Evolutionary conservation across 2,888 invertebrate genomes (phyloP).

Genomic region (Aspidiotus rigidus): DNA sequence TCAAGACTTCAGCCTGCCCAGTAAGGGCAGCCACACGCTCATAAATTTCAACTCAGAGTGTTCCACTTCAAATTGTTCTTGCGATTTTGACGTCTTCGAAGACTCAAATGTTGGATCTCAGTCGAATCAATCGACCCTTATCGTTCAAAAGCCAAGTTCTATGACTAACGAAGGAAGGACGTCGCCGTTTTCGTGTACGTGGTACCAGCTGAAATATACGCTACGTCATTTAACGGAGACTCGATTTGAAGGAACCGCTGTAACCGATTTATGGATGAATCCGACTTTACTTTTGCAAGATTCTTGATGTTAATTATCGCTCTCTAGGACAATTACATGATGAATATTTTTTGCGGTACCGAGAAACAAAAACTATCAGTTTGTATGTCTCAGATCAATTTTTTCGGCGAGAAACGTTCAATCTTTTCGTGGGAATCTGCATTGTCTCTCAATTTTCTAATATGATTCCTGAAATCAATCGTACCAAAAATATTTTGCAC

Average conservation of each 20-base stretch:
- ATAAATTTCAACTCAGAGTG: constrained; percentile 12
- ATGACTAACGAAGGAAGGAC: background rate
- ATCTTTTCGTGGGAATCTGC: too few relatives aligned
- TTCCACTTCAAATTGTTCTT: background rate
- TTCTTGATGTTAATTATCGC: too few relatives aligned
- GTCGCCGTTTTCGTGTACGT: background rate
- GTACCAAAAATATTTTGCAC: too few relatives aligned
- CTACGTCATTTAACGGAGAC: constrained; percentile 19
- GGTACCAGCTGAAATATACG: constrained; percentile 24
- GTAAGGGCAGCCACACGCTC: constrained; percentile 16
- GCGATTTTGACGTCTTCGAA: constrained; percentile 11
- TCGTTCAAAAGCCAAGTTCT: background rate
- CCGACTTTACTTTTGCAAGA: background rate
- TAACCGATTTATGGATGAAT: constrained; percentile 29
- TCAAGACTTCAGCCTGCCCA: constrained; percentile 10
- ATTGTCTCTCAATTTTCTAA: too few relatives aligned
- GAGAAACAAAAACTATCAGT: too few relatives aligned
- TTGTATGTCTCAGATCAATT: too few relatives aligned
- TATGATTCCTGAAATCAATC: too few relatives aligned
- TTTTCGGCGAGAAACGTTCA: too few relatives aligned
- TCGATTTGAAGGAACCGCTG: constrained; percentile 7
- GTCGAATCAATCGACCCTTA: background rate
- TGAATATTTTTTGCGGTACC: too few relatives aligned
- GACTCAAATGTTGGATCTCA: constrained; percentile 2
- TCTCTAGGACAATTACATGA: too few relatives aligned